Evolutionary conservation across 2,797 vertebrate genomes (phyloP), one percentile per base, ranked within the genome.

Genomic region (Yasuhikotakia modesta): DNA sequence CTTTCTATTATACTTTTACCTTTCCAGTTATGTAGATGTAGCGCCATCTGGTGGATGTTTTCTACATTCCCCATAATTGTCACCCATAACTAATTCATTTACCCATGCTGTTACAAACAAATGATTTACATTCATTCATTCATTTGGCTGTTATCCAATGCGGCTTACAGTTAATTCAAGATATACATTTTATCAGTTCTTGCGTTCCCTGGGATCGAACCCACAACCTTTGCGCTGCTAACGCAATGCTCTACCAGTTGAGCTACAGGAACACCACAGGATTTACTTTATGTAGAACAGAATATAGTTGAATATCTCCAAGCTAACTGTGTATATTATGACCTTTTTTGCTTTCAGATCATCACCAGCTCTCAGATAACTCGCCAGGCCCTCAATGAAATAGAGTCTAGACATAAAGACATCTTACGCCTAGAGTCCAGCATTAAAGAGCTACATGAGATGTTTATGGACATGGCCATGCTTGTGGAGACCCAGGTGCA

Each of bases 341-440:
- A 16, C 7, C 11, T 21, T 19, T 22, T 67, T 12, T 39, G 8
- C 32, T 35, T 60, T 69, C 50, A 99, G 97, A 99, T 99, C 12
- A 97, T 98, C 76, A 96, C 94, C 2, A 96, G 98, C 84, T 97
- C 95, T 1, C 95, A 97, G 32, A 95, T 98, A 80, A 98, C 97
- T 2, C 92, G 94, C 52, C 96, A 98, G 82, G 97, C 96, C 0
- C 89, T 98, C 61, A 96, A 95, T 27, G 97, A 99, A 84, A 99
- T 99, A 0, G 96, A 98, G 88, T 95, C 96, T 0, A 94, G 97
- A 7, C 97, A 97, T 88, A 94, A 95, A 86, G 97, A 99, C 80
- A 99, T 99, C 73, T 95, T 98, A 67, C 94, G 92, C 8, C 91
- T 99, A 90, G 97, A 99, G 87, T 91, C 91, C 17, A 99, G 97